Evolutionary conservation across 1,140 invertebrate species (phyloP).

Genomic region (Euwallacea similis): DNA sequence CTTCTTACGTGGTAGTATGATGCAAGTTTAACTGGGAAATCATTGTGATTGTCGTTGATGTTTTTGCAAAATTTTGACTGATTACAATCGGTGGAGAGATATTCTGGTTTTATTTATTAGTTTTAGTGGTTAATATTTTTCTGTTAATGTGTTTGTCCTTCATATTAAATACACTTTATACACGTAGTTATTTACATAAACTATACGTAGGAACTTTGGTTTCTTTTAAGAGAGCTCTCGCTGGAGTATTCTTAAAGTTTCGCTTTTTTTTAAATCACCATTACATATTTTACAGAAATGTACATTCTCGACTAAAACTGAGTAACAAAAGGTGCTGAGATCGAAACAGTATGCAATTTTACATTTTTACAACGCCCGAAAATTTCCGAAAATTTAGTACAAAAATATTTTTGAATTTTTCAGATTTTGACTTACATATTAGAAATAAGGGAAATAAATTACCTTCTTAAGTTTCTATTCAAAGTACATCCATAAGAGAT

Average conservation of each 20-base stretch:
- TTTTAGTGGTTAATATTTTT: too few species aligned
- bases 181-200: constrained; percentile 1
- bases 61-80: too few species aligned
- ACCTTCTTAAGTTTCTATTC: background rate
- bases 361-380: constrained; percentile 21
- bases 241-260: too few species aligned
- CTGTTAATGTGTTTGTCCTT: too few species aligned
- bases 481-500: background rate
- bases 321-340: constrained; percentile 15
- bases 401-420: constrained; percentile 21
- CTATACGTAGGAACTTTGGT: constrained; percentile 51
- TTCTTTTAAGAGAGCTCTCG: constrained; percentile 39
- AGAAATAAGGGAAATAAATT: background rate
- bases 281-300: too few species aligned
- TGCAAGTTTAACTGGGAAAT: too few species aligned
- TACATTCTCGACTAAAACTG: background rate
- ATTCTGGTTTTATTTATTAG: too few species aligned
- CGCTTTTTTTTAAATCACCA: too few species aligned
- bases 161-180: too few species aligned
- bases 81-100: too few species aligned
- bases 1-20: too few species aligned
- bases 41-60: too few species aligned
- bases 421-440: constrained; percentile 2
- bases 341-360: constrained; percentile 8
- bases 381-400: constrained; percentile 13